These are phyloP conservation scores for Phalacrocorax brasilianus DNA, from an alignment of 2,113 vertebrate genomes.

Conservation along the genomic window DNA sequence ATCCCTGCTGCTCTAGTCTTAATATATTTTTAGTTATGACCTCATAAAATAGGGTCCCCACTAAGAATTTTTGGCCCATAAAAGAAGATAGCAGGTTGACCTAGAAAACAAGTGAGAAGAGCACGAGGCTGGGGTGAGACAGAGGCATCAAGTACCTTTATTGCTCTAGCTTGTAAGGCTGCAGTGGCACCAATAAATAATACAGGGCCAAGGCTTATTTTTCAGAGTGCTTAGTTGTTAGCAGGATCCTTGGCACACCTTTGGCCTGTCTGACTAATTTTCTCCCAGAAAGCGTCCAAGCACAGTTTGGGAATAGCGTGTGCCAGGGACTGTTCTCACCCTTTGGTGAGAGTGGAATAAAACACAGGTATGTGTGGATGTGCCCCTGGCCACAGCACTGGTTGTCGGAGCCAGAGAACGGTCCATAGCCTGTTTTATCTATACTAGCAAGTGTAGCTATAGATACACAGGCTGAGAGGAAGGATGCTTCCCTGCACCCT, in stretches of 20 bases:
- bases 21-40: background rate
- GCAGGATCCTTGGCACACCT: background rate
- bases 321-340: background rate
- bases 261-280: background rate
- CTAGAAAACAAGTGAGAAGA: background rate
- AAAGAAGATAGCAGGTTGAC: background rate
- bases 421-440: background rate
- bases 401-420: accelerated
- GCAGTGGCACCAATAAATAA: background rate
- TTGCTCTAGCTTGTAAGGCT: background rate
- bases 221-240: background rate
- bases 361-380: background rate
- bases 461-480: background rate
- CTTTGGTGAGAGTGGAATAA: background rate
- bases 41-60: background rate
- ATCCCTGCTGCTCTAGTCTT: background rate
- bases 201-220: background rate
- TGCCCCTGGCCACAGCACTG: background rate
- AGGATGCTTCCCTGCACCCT: background rate
- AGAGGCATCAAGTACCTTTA: background rate
- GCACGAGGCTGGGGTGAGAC: background rate
- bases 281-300: background rate
- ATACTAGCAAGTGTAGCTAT: background rate
- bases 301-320: background rate
- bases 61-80: background rate